Evolutionary conservation across 2,888 invertebrate genomes (phyloP), one percentile per base, ranked within the genome.

Genomic region (Leptinotarsa peninsularis): DNA sequence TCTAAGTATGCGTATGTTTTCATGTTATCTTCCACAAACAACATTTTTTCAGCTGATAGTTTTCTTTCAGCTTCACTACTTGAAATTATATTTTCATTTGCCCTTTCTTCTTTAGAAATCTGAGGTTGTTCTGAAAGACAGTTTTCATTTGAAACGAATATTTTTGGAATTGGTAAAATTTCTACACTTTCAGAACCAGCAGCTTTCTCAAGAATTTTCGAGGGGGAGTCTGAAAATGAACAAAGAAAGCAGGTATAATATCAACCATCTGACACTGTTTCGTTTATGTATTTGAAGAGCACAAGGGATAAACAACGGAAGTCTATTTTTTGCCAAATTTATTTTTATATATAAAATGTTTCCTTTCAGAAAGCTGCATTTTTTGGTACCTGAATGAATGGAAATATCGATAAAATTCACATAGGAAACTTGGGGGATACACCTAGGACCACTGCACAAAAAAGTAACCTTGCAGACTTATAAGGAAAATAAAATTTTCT

Each of bases 251-350:
- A 50, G 50, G 14, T 50, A 17, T 50, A 2, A 50, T 50, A 50
- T 50, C 17, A 17, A 50, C 50, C 17, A 50, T 14, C 15, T 50
- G 17, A 50, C 17, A 50, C 1, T 50, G 50, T 50, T 50, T 50
- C 15, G 50, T 60, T 60, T 21, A 33, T 33, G 7, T 33, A 23
- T 23, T 60, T 18, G 60, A 60, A 23, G 52, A 69, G 69, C 69
- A 69, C 52, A 69, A 58, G 52, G 69, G 52, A 52, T 33, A 69
- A 69, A 69, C 69, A 21, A 69, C 54, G 69, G 56, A 52, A 69
- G 7, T 69, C 27, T 13, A 3, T 69, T 69, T 33, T 33, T 69
- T 69, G 56, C 0, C 50, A 69, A 52, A 69, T 69, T 69, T 69
- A 18, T 1, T 60, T 33, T 33, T 33, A 33, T 33, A 27, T 49